Percentiles rank a stretch among this genome's conserved stretches.
These are phyloP conservation scores for Pollenia labialis DNA, from an alignment of 2,888 invertebrate species.

Conservation along the genomic window DNA sequence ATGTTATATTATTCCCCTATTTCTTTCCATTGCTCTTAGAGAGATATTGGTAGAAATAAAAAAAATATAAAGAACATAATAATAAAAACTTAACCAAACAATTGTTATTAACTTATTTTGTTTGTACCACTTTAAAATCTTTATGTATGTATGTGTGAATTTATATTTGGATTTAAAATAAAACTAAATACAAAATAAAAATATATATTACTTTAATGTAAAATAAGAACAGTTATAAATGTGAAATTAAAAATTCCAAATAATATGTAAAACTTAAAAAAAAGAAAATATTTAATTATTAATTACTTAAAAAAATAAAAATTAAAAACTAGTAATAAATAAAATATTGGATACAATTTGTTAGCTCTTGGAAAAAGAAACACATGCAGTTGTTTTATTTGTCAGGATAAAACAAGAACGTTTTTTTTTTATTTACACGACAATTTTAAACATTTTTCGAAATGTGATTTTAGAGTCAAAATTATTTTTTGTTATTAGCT, in stretches of 20 bases:
- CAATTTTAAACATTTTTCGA: too few species aligned
- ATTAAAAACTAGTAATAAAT: conserved; percentile 39
- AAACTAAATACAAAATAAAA: conserved; percentile 10
- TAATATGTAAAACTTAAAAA: conserved; percentile 15
- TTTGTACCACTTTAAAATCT: conserved; percentile 47
- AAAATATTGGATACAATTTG: conserved; percentile 63
- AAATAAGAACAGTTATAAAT: conserved; percentile 37
- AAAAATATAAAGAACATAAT: conserved; percentile 1
- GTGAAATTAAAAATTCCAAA: conserved; percentile 49
- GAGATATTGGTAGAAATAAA: conserved; percentile 19
- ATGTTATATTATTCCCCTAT: conserved; percentile 51
- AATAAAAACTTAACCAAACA: conserved; percentile 25
- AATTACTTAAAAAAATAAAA: conserved; percentile 6
- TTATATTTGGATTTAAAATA: conserved; percentile 38
- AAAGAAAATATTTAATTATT: not conserved
- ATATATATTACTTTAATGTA: conserved; percentile 26
- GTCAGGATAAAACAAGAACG: too few species aligned
- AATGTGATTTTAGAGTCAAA: too few species aligned
- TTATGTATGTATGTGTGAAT: conserved; percentile 47
- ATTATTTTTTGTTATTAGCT: too few species aligned
- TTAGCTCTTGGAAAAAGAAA: conserved; percentile 56
- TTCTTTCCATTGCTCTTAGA: conserved; percentile 20
- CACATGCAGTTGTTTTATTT: conserved; percentile 29
- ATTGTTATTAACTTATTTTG: conserved; percentile 53
- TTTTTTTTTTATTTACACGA: too few species aligned